Percentiles rank a stretch among this genome's conserved stretches.
These are phyloP conservation scores for Poecilia picta DNA, from an alignment of 2,797 vertebrate genomes.

Conservation along the genomic window DNA sequence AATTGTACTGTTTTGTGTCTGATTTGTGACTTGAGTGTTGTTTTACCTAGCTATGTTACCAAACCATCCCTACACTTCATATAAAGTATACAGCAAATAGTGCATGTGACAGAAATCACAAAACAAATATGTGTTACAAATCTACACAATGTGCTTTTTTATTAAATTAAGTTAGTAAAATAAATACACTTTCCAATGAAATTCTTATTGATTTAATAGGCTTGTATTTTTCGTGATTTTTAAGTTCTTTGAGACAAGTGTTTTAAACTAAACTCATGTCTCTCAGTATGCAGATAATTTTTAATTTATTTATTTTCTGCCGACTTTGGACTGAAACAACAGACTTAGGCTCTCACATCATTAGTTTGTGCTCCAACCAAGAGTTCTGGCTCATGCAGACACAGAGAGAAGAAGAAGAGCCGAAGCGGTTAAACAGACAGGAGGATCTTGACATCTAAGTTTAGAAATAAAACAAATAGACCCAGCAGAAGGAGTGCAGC, in stretches of 20 bases:
- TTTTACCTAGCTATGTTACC: neutral
- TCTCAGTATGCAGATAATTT: neutral
- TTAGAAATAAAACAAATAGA: conserved; percentile 18
- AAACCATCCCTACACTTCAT: neutral
- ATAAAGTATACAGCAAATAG: neutral
- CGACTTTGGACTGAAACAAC: neutral
- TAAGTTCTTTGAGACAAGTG: neutral
- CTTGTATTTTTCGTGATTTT: too few relatives aligned
- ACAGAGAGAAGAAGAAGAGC: neutral
- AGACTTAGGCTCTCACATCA: neutral
- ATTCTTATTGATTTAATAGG: neutral
- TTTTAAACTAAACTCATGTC: neutral
- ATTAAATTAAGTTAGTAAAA: too few relatives aligned
- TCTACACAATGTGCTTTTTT: too few relatives aligned
- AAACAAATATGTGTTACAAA: too few relatives aligned
- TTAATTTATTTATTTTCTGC: neutral
- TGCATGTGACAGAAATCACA: neutral
- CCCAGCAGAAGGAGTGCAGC: neutral
- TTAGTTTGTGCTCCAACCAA: neutral
- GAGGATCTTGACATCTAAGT: neutral
- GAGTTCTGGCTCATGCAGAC: neutral
- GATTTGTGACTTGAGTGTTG: neutral
- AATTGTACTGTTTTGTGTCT: neutral
- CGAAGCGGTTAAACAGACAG: neutral
- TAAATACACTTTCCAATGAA: too few relatives aligned